Conservation (phyloP, 2,113 vertebrate species). For the Capreolus pygargus region DNA sequence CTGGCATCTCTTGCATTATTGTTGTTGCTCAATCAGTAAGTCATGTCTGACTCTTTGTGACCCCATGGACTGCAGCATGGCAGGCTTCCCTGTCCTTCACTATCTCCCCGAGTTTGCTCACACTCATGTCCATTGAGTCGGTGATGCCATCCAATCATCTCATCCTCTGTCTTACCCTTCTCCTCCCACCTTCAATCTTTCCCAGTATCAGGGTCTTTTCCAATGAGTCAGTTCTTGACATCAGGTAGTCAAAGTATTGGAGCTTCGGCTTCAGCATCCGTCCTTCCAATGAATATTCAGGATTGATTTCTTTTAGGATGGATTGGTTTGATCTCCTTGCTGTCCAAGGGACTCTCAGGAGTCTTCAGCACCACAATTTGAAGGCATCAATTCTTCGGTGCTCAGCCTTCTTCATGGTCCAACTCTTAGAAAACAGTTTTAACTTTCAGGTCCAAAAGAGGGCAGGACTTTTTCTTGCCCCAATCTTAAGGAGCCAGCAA, state of each 20-base stretch:
- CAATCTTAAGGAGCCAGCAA: neutral
- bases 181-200: neutral
- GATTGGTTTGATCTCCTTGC: neutral
- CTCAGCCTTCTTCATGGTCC: neutral
- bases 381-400: neutral
- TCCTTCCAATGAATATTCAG: neutral
- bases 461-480: neutral
- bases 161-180: neutral
- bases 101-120: neutral
- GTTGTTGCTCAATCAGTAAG: neutral
- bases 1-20: no score
- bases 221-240: neutral
- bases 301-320: neutral
- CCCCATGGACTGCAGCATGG: neutral
- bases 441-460: neutral
- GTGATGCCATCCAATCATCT: neutral
- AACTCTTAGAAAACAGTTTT: neutral
- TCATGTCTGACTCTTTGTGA: neutral
- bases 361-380: neutral
- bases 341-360: neutral
- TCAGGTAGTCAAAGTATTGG: neutral
- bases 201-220: neutral
- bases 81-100: neutral
- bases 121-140: accelerated
- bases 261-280: neutral